These are phyloP conservation scores for Salarias fasciatus DNA, from an alignment of 2,797 vertebrate genomes.

Conservation along the genomic window DNA sequence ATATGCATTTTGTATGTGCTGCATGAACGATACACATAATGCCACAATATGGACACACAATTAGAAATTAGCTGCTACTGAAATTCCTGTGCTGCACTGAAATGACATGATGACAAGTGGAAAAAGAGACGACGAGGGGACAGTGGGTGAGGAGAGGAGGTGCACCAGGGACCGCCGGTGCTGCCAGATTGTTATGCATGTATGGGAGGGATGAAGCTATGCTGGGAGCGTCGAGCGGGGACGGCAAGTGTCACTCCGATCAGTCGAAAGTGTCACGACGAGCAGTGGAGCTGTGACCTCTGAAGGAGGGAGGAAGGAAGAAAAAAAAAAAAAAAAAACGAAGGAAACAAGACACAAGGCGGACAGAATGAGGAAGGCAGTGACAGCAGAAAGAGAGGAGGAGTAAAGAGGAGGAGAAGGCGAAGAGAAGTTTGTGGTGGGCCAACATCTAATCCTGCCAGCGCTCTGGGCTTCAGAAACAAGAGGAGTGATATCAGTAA, in stretches of 20 bases:
- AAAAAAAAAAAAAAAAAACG: slow-evolving; percentile 2
- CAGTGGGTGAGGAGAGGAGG: slow-evolving; percentile 13
- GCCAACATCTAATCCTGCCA: slow-evolving; percentile 55
- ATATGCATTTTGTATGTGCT: too few species aligned
- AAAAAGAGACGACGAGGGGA: too few species aligned
- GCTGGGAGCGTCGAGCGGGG: slow-evolving; percentile 27
- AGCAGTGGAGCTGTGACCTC: slow-evolving; percentile 58
- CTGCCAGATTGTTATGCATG: slow-evolving; percentile 44
- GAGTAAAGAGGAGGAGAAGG: slow-evolving; percentile 1
- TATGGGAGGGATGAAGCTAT: slow-evolving; percentile 14
- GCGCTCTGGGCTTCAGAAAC: slow-evolving; percentile 48
- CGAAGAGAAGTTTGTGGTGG: slow-evolving; percentile 41
- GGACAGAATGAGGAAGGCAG: slow-evolving; percentile 38
- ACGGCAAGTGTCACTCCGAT: slow-evolving; percentile 58
- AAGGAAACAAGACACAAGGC: slow-evolving; percentile 28
- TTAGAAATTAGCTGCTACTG: too few species aligned
- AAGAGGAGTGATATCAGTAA: slow-evolving; percentile 63
- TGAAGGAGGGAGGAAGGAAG: slow-evolving; percentile 25
- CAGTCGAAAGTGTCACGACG: slow-evolving; percentile 56
- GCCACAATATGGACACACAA: too few species aligned
- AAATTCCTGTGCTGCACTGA: slow-evolving; percentile 11
- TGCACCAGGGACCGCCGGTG: slow-evolving; percentile 7
- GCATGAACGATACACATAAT: too few species aligned
- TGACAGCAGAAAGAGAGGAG: slow-evolving; percentile 45
- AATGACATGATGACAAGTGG: slow-evolving; percentile 2